Evolutionary conservation across 2,113 vertebrate genomes (phyloP), one percentile per base, ranked within the genome.

Genomic region (Anoura caudifer): DNA sequence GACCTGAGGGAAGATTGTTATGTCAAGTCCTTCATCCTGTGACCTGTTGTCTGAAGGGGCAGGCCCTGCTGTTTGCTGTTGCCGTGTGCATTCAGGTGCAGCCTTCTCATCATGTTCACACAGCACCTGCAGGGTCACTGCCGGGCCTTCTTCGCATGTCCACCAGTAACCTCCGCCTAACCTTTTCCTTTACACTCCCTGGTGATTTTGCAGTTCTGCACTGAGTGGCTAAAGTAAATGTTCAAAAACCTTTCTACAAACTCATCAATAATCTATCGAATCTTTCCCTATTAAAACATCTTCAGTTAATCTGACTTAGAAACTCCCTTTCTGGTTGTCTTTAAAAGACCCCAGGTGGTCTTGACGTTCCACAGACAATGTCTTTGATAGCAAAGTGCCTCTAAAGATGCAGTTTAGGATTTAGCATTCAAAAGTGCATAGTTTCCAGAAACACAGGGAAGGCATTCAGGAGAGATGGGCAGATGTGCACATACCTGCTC

Each of bases 11-110:
- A 86, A 38, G 54, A 85, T 3, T 20, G 33, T 26, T 52, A 36
- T 20, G 33, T 26, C 61, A 33, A 6, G 31, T 72, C 45, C 65
- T 47, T n/a, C 45, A 19, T 93, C 10, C 33, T 0, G 4, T 38
- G 47, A 26, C 36, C 0, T 17, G 14, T 12, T 33, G 45, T 79
- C 31, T n/a, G 43, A 20, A 0, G 61, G 61, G 12, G 12, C 61
- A 59, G 47, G 17, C 43, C 31, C 61, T 19, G 22, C 41, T 67
- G 20, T 17, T 70, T 4, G 11, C 31, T 33, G 69, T 19, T 14
- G 50, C 38, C 59, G 33, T 3, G 0, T 61, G 22, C 9, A 2
- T 70, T 76, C 5, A 2, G 31, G 10, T 41, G 28, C 12, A 22
- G 17, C 16, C 16, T 61, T 59, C 69, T 80, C 31, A 11, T 28